A percentile compares a stretch with the other conserved stretches of the same genome.
These are phyloP conservation scores for Caerostris darwini DNA, from an alignment of 1,140 invertebrate species.

Conservation along the genomic window DNA sequence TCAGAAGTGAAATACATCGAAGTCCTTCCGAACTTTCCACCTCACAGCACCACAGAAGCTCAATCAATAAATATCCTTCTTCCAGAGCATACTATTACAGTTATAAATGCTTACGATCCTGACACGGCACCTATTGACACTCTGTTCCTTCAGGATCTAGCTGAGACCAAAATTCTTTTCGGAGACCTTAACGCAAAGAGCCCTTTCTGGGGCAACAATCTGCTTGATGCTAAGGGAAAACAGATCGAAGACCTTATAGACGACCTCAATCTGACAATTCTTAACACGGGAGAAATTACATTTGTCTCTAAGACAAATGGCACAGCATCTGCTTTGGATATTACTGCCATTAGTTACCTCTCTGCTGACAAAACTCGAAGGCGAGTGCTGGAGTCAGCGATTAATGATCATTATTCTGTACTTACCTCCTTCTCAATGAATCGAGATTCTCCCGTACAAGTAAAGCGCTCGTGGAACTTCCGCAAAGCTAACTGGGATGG, in stretches of 20 bases:
- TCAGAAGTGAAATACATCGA: too few species aligned
- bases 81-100: too few species aligned
- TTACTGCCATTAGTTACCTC: constrained; percentile 16
- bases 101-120: background rate
- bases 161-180: background rate
- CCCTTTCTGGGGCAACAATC: background rate
- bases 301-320: background rate
- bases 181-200: background rate
- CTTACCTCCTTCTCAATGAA: background rate
- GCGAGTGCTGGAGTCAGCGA: constrained; percentile 10
- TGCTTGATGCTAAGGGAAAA: background rate
- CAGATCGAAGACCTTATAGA: background rate
- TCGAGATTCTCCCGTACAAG: too few species aligned
- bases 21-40: too few species aligned
- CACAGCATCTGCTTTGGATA: constrained; percentile 9
- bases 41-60: too few species aligned
- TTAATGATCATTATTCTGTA: background rate
- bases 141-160: background rate
- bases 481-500: constrained; percentile 10
- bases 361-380: background rate
- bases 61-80: background rate
- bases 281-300: background rate
- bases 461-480: constrained; percentile 10
- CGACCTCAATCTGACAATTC: background rate
- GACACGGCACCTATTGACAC: background rate